Evolutionary conservation across 2,888 invertebrate genomes (phyloP), one percentile per base, ranked within the genome.

Genomic region (Galeruca laticollis): DNA sequence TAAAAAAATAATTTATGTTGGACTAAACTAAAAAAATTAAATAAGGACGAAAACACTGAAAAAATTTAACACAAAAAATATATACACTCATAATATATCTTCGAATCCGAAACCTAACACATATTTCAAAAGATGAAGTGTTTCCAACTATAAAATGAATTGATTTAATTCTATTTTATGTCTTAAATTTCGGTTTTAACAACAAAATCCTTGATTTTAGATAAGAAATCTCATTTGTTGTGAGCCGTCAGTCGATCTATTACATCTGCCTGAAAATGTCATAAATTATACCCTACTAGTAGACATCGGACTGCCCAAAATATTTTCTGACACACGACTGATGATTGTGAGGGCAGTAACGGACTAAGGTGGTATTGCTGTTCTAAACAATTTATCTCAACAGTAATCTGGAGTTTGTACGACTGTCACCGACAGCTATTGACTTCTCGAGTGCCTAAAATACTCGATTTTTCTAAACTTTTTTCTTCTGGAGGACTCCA

Each of bases 181-280:
- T 54, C 26, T 54, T 54, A 31, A 54, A 54, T 31, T 54, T 54
- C 26, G 26, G 15, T 31, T 57, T 57, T 57, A 57, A 57, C 56
- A 57, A 57, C 35, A 64, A 56, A 64, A 54, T 47, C 35, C 35
- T 40, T 11, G 64, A 64, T 64, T 40, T 47, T 18, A 56, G 64
- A 64, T 64, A 64, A 64, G 40, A 21, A 56, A 54, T 64, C 64
- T 64, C 64, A 56, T 64, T 64, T 64, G 64, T 64, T 64, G 35
- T 11, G 52, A 64, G 26, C 64, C 56, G 56, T 64, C 64, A 40
- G 26, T 43, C 64, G 56, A 64, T 64, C 56, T 64, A 64, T 64
- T 64, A 64, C 64, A 64, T 64, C 64, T 64, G 64, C 64, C 64
- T 37, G 64, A 64, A 64, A 64, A 54, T 56, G 64, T 43, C 64